phyloP scores from a whole-genome alignment of 2,888 invertebrate species.

The Cryptocheilus praepositus region DNA sequence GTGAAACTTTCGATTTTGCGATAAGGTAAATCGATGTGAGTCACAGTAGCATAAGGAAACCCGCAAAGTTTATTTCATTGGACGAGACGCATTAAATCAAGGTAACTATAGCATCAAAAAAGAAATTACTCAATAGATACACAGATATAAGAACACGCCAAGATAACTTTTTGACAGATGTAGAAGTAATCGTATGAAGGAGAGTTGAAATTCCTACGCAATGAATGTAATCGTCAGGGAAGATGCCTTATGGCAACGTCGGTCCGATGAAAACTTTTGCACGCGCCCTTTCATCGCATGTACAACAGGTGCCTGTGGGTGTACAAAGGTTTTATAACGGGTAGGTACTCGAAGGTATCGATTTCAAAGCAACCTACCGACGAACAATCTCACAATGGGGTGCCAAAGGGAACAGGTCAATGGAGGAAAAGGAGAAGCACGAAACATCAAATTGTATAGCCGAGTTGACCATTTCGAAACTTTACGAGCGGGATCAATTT shows the following conservation, averaged over 20 bases:
- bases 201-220: not conserved
- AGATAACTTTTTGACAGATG: too few species aligned
- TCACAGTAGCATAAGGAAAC: too few species aligned
- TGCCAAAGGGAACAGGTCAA: conserved; percentile 21
- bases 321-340: conserved; percentile 26
- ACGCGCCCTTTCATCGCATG: not conserved
- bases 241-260: too few species aligned
- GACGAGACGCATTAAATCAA: too few species aligned
- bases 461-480: not conserved
- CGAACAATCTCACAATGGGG: conserved; percentile 37
- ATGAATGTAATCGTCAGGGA: not conserved
- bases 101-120: too few species aligned
- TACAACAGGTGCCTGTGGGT: conserved; percentile 14
- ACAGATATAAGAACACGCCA: too few species aligned
- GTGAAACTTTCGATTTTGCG: too few species aligned
- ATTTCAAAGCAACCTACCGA: conserved; percentile 47
- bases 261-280: conserved; percentile 8
- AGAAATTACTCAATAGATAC: too few species aligned
- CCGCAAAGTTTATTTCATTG: too few species aligned
- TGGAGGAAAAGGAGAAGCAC: conserved; percentile 4
- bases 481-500: conserved; percentile 6
- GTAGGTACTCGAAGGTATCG: conserved; percentile 30
- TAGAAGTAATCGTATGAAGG: not conserved
- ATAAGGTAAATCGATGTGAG: too few species aligned
- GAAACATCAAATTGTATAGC: not conserved